A percentile compares a stretch with the other conserved stretches of the same genome.
These are phyloP conservation scores for Delia radicum DNA, from an alignment of 1,140 invertebrate species.

Conservation along the genomic window DNA sequence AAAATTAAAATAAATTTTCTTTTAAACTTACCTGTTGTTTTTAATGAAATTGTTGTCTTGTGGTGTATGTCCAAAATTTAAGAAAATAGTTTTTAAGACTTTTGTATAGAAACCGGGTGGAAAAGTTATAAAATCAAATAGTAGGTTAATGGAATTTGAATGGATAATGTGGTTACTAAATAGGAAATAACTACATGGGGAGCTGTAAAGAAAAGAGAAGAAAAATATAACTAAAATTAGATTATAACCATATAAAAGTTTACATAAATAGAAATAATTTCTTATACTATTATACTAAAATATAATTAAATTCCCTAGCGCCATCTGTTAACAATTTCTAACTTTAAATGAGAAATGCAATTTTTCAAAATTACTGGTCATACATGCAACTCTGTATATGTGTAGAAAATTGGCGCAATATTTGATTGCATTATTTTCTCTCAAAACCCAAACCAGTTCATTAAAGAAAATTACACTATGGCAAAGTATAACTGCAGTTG, in stretches of 20 bases:
- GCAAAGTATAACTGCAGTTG: too few species aligned
- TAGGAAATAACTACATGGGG: conserved; percentile 1
- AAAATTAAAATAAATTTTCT: too few species aligned
- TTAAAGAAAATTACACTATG: too few species aligned
- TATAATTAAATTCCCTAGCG: neutral
- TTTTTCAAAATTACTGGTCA: neutral
- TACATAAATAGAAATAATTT: too few species aligned
- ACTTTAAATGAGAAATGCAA: neutral
- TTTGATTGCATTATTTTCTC: too few species aligned
- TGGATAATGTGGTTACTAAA: neutral
- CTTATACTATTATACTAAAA: too few species aligned
- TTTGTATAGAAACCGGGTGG: neutral
- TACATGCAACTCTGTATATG: neutral
- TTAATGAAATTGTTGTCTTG: neutral
- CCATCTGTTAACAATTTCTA: neutral
- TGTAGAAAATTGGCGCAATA: neutral
- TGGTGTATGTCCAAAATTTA: neutral
- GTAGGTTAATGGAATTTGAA: neutral
- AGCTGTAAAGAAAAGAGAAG: neutral
- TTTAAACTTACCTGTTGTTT: neutral
- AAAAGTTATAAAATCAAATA: neutral
- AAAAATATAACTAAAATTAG: neutral
- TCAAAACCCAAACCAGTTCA: too few species aligned
- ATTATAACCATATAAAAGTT: neutral
- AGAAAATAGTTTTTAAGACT: neutral